These are phyloP conservation scores for Ormyrus thymus DNA, from an alignment of 2,888 invertebrate genomes.

Conservation along the genomic window DNA sequence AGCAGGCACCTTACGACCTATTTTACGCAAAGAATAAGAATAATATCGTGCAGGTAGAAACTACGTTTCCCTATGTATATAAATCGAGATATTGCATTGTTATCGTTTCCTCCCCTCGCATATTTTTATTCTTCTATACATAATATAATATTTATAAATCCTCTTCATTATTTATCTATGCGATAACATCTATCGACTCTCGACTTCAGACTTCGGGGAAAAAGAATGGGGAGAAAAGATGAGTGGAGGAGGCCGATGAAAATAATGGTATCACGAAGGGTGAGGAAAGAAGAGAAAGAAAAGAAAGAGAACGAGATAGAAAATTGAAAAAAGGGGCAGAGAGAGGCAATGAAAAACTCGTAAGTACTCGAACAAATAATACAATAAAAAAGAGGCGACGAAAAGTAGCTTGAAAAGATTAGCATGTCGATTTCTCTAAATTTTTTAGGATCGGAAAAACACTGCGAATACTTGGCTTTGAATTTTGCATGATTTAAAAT, in stretches of 20 bases:
- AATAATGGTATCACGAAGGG: slow-evolving; percentile 43
- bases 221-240: not conserved
- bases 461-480: not conserved
- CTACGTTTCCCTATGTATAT: slow-evolving; percentile 61
- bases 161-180: slow-evolving; percentile 55
- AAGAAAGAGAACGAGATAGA: slow-evolving; percentile 26
- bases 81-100: slow-evolving; percentile 56
- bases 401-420: slow-evolving; percentile 11
- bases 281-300: slow-evolving; percentile 20
- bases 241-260: slow-evolving; percentile 33
- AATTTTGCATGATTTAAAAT: slow-evolving; percentile 12
- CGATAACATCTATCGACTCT: slow-evolving; percentile 56
- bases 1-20: slow-evolving; percentile 69
- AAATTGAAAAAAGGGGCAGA: slow-evolving; percentile 47
- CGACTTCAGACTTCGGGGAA: slow-evolving; percentile 51
- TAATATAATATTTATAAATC: slow-evolving; percentile 55
- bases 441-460: slow-evolving; percentile 18
- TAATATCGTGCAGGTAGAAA: slow-evolving; percentile 69
- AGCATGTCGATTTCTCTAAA: slow-evolving; percentile 8
- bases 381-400: slow-evolving; percentile 30
- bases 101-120: slow-evolving; percentile 30
- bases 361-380: slow-evolving; percentile 53
- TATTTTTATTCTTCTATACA: slow-evolving; percentile 48
- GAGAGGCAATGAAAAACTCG: slow-evolving; percentile 33
- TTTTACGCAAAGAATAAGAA: slow-evolving; percentile 61